phyloP scores from a whole-genome alignment of 2,888 invertebrate species.

The Drosophila meridionalis region DNA sequence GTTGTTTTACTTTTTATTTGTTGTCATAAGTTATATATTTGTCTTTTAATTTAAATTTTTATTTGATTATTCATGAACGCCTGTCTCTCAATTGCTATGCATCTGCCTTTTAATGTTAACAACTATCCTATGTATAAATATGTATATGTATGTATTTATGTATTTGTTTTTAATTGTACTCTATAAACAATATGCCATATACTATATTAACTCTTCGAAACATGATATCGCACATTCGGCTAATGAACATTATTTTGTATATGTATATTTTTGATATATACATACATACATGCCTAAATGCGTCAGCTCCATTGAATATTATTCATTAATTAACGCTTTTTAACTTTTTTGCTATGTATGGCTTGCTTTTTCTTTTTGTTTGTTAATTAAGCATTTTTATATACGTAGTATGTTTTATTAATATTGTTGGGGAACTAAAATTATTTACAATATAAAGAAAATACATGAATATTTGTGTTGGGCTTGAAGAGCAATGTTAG shows the following conservation, averaged over 20 bases:
- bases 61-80: constrained; percentile 37
- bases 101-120: constrained; percentile 42
- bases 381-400: constrained; percentile 9
- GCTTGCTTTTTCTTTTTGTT: constrained; percentile 40
- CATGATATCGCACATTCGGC: constrained; percentile 50
- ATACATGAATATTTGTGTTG: background rate
- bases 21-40: constrained; percentile 23
- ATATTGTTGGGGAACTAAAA: background rate
- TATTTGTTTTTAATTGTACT: constrained; percentile 28
- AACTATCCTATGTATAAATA: constrained; percentile 33
- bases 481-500: background rate
- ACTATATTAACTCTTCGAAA: constrained; percentile 26
- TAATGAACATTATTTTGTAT: constrained; percentile 50
- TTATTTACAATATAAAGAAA: background rate
- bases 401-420: constrained; percentile 12
- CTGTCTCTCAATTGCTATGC: constrained; percentile 38
- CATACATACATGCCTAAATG: constrained; percentile 23
- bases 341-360: constrained; percentile 52
- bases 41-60: constrained; percentile 12
- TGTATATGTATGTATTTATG: constrained; percentile 41
- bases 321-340: constrained; percentile 55
- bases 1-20: constrained; percentile 7
- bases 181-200: constrained; percentile 32
- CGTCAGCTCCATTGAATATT: constrained; percentile 26
- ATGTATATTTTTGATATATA: constrained; percentile 7